Percentiles rank a stretch among this genome's conserved stretches.
phyloP scores from a whole-genome alignment of 2,797 vertebrate species.

The Acipenser oxyrinchus region DNA sequence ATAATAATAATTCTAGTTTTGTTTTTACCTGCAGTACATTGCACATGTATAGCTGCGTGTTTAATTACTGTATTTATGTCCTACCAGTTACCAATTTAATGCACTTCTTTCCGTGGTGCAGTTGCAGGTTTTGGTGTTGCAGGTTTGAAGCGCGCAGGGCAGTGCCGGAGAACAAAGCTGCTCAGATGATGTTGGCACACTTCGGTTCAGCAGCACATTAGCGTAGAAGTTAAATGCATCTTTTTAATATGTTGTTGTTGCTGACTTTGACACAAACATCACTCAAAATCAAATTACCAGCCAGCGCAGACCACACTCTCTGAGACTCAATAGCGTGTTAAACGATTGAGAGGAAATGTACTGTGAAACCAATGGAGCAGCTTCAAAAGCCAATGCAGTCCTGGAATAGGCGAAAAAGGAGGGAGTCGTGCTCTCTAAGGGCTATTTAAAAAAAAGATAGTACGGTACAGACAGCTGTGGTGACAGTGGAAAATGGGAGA shows the following conservation, averaged over 20 bases:
- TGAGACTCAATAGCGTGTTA: constrained; percentile 65
- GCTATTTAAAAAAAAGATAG: constrained; percentile 31
- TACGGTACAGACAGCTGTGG: constrained; percentile 27
- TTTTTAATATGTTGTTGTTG: constrained; percentile 43
- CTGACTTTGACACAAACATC: constrained; percentile 71
- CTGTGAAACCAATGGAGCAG: constrained; percentile 62
- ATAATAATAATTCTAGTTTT: no score
- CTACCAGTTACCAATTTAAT: no score
- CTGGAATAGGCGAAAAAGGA: constrained; percentile 52
- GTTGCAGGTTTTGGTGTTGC: no score
- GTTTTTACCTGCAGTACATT: no score
- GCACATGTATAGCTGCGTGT: no score
- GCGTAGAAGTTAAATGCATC: constrained; percentile 27
- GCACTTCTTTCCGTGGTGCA: no score
- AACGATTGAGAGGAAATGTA: constrained; percentile 67
- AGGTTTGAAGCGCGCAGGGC: no score
- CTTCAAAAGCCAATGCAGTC: constrained; percentile 61
- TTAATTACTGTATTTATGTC: no score
- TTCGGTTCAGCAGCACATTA: constrained; percentile 29
- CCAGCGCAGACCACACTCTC: constrained; percentile 56
- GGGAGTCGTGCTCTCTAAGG: constrained; percentile 5
- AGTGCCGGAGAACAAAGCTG: no score
- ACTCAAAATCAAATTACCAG: constrained; percentile 76
- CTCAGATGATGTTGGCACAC: no score
- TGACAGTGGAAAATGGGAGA: constrained; percentile 26